Evolutionary conservation across 2,113 vertebrate species (phyloP).

Genomic region (Mola mola): DNA sequence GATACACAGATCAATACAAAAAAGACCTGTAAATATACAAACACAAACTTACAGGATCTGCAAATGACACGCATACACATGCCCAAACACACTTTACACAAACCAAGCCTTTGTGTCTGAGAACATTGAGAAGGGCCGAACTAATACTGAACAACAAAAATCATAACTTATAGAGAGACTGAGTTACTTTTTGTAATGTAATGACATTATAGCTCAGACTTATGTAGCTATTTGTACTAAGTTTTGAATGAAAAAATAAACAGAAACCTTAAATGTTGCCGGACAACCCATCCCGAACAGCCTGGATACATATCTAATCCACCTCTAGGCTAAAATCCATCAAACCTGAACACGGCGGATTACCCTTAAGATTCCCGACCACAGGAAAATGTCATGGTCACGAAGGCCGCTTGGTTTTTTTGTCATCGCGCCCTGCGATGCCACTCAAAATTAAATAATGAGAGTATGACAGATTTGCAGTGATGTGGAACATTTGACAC

Average conservation of each 20-base stretch:
- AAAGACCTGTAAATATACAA: slow-evolving; percentile 71
- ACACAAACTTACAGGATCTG: slow-evolving; percentile 39
- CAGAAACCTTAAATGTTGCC: slow-evolving; percentile 63
- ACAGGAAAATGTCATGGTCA: too few species aligned
- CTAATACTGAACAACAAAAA: slow-evolving; percentile 63
- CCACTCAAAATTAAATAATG: not conserved
- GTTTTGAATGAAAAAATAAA: slow-evolving; percentile 62
- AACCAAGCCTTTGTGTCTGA: slow-evolving; percentile 64
- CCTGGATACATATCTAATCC: slow-evolving; percentile 39
- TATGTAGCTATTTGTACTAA: slow-evolving; percentile 78
- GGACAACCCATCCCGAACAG: slow-evolving; percentile 54
- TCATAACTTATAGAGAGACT: slow-evolving; percentile 58
- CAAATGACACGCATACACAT: slow-evolving; percentile 1
- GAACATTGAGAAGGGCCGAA: slow-evolving; percentile 69
- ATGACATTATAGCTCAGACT: slow-evolving; percentile 70
- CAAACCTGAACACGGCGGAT: slow-evolving; percentile 13
- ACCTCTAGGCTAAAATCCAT: slow-evolving; percentile 24
- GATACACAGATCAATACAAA: slow-evolving; percentile 23
- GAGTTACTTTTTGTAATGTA: slow-evolving; percentile 75
- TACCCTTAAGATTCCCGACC: too few species aligned
- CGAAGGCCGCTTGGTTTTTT: too few species aligned
- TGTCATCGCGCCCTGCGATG: slow-evolving; percentile 16
- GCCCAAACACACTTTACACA: slow-evolving; percentile 51
- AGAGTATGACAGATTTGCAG: too few species aligned
- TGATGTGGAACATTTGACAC: slow-evolving; percentile 26